Evolutionary conservation across 2,888 invertebrate species (phyloP).

Genomic region (Apamea anceps): DNA sequence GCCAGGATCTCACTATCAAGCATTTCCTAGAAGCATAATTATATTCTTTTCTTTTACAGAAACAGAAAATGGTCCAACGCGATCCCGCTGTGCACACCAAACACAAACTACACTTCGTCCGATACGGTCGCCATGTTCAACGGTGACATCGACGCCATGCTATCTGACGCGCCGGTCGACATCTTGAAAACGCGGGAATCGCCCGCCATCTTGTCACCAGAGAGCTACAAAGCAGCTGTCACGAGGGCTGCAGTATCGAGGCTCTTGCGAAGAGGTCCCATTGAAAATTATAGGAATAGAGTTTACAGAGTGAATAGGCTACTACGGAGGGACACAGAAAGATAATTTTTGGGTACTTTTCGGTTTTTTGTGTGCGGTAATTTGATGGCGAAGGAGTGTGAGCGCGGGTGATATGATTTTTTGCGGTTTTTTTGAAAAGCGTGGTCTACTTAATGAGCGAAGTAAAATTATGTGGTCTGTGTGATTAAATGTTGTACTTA

Average conservation of each 20-base stretch:
- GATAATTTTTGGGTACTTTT: constrained; percentile 79
- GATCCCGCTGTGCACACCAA: constrained; percentile 93
- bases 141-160: constrained; percentile 87
- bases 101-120: constrained; percentile 82
- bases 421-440: constrained; percentile 17
- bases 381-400: constrained; percentile 27
- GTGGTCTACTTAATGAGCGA: neutral
- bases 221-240: constrained; percentile 85
- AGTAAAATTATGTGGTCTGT: neutral
- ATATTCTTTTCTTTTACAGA: constrained; percentile 76
- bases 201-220: constrained; percentile 86
- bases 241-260: constrained; percentile 83
- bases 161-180: constrained; percentile 82
- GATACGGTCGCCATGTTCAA: constrained; percentile 85
- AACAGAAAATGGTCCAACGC: constrained; percentile 97
- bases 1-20: too few species aligned
- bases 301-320: constrained; percentile 84
- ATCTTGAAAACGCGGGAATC: constrained; percentile 83
- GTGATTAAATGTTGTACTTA: constrained; percentile 38
- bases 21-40: too few species aligned
- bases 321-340: constrained; percentile 82
- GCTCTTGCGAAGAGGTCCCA: constrained; percentile 80
- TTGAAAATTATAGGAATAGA: constrained; percentile 85
- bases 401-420: constrained; percentile 37
- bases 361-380: constrained; percentile 58